These are phyloP conservation scores for Aphrocallistes beatrix DNA, from an alignment of 37 sponge, comb jelly and placozoan species.

Conservation along the genomic window DNA sequence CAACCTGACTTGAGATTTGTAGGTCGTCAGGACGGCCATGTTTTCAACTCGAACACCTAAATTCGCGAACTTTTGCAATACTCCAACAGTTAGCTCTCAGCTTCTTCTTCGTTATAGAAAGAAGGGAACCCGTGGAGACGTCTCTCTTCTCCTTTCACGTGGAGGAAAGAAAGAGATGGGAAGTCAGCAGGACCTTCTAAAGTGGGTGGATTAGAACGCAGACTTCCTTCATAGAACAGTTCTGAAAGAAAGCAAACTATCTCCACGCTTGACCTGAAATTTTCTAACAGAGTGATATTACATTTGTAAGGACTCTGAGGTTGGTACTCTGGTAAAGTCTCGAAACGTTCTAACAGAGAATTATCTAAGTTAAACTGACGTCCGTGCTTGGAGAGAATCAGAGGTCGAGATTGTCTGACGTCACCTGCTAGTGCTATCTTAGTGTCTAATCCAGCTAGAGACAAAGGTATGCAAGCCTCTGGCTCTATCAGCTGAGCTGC, in stretches of 20 bases:
- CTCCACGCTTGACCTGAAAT: not conserved
- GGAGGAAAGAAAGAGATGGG: not conserved
- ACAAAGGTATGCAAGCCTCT: not conserved
- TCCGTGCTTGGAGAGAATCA: not conserved
- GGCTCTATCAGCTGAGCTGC: constrained; percentile 10
- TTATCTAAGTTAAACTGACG: not conserved
- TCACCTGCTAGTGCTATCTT: constrained; percentile 2
- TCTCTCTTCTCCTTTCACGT: not conserved
- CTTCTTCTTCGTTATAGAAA: not conserved
- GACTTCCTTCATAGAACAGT: not conserved
- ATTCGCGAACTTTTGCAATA: not conserved
- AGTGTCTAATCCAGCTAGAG: not conserved
- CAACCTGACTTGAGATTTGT: not conserved
- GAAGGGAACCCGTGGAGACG: constrained; percentile 1
- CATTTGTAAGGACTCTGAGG: not conserved
- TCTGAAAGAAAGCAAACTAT: not conserved
- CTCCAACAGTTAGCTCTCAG: not conserved
- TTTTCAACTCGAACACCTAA: not conserved
- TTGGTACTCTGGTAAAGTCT: not conserved
- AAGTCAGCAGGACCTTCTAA: not conserved
- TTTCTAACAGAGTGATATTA: not conserved
- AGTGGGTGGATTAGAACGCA: not conserved
- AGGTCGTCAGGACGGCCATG: not conserved
- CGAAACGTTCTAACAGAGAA: not conserved
- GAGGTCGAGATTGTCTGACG: not conserved